Conservation (phyloP, 2,888 invertebrate genomes). For the Scotopteryx bipunctaria region DNA sequence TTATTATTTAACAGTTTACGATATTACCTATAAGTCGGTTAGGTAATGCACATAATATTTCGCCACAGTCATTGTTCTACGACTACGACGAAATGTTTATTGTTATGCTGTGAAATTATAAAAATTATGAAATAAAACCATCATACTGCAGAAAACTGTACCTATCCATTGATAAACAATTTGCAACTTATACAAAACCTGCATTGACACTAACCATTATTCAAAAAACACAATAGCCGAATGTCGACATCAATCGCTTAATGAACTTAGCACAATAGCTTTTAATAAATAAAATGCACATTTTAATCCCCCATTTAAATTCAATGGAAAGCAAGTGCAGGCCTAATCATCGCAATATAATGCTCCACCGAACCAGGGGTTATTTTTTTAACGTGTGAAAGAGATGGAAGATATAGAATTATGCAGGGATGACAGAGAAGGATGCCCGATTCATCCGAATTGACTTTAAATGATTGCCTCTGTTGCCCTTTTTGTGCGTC, state of each 20-base stretch:
- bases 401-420: slow-evolving; percentile 44
- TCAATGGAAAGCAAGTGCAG: slow-evolving; percentile 80
- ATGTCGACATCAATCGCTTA: slow-evolving; percentile 69
- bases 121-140: too few species aligned
- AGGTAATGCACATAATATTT: too few species aligned
- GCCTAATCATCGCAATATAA: slow-evolving; percentile 83
- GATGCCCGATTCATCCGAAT: slow-evolving; percentile 69
- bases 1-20: too few species aligned
- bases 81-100: too few species aligned
- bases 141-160: too few species aligned
- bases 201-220: slow-evolving; percentile 38
- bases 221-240: slow-evolving; percentile 48
- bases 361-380: slow-evolving; percentile 71
- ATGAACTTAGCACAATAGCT: slow-evolving; percentile 77
- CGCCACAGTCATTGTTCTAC: too few species aligned
- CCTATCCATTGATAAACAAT: background rate
- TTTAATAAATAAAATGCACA: slow-evolving; percentile 78
- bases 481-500: slow-evolving; percentile 69
- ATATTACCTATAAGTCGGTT: too few species aligned
- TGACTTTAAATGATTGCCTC: slow-evolving; percentile 80
- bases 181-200: background rate
- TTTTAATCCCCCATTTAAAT: slow-evolving; percentile 83
- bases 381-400: slow-evolving; percentile 61
- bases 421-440: slow-evolving; percentile 47
- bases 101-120: too few species aligned